Percentiles rank a stretch among this genome's conserved stretches.
These are phyloP conservation scores for Seriola dumerili DNA, from an alignment of 2,113 vertebrate genomes.

Conservation along the genomic window DNA sequence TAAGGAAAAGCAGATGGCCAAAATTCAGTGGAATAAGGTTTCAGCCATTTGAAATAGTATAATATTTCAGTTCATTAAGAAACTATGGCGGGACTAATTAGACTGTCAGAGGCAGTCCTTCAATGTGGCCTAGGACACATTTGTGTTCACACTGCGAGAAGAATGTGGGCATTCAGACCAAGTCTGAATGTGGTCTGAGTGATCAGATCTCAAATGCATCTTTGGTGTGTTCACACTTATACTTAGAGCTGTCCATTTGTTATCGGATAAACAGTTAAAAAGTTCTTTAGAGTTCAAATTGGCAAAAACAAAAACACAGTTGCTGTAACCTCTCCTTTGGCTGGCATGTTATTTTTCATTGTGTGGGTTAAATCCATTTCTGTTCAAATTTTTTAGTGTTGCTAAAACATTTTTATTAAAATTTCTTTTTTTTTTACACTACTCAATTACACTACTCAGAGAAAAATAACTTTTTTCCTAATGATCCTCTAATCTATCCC, in stretches of 20 bases:
- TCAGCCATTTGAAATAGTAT: no score
- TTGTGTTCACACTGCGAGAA: no score
- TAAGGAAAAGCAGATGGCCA: slow-evolving; percentile 21
- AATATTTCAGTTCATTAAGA: no score
- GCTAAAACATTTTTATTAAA: neutral
- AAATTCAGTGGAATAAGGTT: neutral
- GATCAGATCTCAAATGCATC: no score
- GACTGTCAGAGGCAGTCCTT: no score
- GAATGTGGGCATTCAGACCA: no score
- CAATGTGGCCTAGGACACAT: no score
- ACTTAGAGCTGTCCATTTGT: no score
- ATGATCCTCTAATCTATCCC: slow-evolving; percentile 30
- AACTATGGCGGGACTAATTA: no score
- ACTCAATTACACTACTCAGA: slow-evolving; percentile 17
- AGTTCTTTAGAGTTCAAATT: slow-evolving; percentile 10
- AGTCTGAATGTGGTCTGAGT: no score
- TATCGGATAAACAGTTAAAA: neutral
- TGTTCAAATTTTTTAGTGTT: slow-evolving; percentile 19
- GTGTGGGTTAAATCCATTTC: slow-evolving; percentile 22
- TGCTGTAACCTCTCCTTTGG: slow-evolving; percentile 5
- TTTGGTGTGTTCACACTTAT: no score
- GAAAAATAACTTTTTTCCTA: slow-evolving; percentile 30
- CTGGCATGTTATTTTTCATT: slow-evolving; percentile 32
- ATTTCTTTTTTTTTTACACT: no score
- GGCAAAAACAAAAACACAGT: neutral